Evolutionary conservation across 2,113 vertebrate species (phyloP).

Genomic region (Tauraco erythrolophus): DNA sequence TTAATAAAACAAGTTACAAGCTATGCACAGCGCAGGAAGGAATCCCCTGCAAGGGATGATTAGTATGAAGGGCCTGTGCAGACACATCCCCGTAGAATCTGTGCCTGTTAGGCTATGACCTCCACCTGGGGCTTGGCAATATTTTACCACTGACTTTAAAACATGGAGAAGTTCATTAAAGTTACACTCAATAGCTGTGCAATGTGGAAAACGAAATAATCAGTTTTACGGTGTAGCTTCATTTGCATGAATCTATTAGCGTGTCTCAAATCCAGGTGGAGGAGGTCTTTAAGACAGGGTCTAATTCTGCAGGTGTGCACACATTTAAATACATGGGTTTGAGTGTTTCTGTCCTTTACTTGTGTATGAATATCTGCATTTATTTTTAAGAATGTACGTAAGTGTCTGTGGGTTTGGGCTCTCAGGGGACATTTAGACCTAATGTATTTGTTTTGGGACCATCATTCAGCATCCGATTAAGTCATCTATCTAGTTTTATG

Average conservation of each 20-base stretch:
- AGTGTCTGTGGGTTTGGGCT: neutral
- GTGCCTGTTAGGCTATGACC: neutral
- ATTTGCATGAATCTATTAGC: neutral
- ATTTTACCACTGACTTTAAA: neutral
- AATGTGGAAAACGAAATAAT: neutral
- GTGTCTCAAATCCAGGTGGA: neutral
- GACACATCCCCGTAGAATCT: neutral
- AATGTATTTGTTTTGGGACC: neutral
- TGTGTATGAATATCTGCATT: neutral
- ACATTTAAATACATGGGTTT: neutral
- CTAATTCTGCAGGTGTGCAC: neutral
- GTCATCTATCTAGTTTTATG: neutral
- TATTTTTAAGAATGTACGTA: neutral
- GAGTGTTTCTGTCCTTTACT: neutral
- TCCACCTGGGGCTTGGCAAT: neutral
- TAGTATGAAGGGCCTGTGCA: neutral
- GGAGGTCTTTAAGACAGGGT: neutral
- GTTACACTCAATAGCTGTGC: neutral
- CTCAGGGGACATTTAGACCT: neutral
- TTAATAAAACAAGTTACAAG: slow-evolving; percentile 24
- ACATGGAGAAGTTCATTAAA: neutral
- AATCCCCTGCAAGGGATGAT: neutral
- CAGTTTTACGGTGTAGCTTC: neutral
- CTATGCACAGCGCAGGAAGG: neutral
- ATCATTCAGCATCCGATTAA: neutral